These are phyloP conservation scores for Leptura quadrifasciata DNA, from an alignment of 2,888 invertebrate genomes.

Conservation along the genomic window DNA sequence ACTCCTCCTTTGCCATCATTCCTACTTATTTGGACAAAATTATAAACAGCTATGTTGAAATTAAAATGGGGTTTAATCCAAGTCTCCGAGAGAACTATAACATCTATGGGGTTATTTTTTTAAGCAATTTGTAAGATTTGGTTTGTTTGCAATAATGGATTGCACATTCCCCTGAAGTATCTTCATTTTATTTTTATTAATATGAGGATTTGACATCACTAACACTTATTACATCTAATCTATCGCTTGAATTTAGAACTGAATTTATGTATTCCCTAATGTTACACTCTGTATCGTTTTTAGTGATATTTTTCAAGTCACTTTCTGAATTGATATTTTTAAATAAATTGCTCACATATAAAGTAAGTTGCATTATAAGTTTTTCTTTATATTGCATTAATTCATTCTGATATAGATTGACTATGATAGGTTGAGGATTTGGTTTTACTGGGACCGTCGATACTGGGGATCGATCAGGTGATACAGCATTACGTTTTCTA, in stretches of 20 bases:
- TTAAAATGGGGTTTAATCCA: not conserved
- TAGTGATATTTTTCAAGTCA: not conserved
- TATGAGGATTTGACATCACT: not conserved
- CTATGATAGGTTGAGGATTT: not conserved
- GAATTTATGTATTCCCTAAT: not conserved
- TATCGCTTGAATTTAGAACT: not conserved
- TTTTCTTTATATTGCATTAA: not conserved
- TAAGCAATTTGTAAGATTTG: not conserved
- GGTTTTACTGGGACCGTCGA: not conserved
- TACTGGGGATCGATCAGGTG: not conserved
- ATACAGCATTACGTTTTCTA: not conserved
- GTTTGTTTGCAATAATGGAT: not conserved
- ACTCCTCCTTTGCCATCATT: not conserved
- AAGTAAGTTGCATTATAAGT: not conserved
- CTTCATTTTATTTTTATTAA: not conserved
- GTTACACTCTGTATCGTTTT: not conserved
- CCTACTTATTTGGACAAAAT: not conserved
- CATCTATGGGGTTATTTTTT: not conserved
- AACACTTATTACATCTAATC: not conserved
- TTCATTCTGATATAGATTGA: not conserved
- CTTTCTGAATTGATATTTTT: not conserved
- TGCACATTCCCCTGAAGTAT: not conserved
- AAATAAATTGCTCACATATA: not conserved
- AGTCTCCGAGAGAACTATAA: not conserved
- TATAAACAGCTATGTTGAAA: not conserved